Evolutionary conservation across 2,888 invertebrate species (phyloP).

Genomic region (Microctonus brassicae): DNA sequence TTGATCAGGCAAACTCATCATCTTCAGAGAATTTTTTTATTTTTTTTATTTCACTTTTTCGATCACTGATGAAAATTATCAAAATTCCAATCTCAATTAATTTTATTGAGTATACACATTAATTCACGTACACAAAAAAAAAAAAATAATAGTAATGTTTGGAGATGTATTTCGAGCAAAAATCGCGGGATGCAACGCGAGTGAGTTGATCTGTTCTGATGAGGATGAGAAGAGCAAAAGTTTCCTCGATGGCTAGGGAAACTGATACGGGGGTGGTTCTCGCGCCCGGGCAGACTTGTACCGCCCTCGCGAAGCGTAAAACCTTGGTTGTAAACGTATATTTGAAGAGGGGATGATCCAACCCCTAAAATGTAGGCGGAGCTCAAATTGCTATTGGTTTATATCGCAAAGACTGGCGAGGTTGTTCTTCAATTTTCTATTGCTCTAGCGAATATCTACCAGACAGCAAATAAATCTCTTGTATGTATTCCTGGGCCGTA

Average conservation of each 20-base stretch:
- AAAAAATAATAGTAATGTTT: slow-evolving; percentile 3
- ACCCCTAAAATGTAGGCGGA: slow-evolving; percentile 57
- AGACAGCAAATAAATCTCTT: slow-evolving; percentile 29
- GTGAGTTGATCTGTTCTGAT: slow-evolving; percentile 57
- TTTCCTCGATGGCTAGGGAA: slow-evolving; percentile 36
- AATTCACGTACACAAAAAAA: slow-evolving; percentile 3
- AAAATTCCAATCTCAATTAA: not conserved
- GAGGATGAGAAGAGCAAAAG: slow-evolving; percentile 49
- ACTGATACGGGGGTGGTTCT: slow-evolving; percentile 52
- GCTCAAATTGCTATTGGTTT: slow-evolving; percentile 44
- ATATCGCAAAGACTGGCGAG: slow-evolving; percentile 37
- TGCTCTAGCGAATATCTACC: not conserved
- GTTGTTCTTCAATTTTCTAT: slow-evolving; percentile 11
- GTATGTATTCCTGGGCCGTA: slow-evolving; percentile 18
- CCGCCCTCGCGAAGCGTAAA: slow-evolving; percentile 50
- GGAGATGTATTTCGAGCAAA: slow-evolving; percentile 5
- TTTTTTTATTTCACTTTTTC: not conserved
- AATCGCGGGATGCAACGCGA: slow-evolving; percentile 55
- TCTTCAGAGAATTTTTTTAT: slow-evolving; percentile 34
- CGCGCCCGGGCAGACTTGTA: slow-evolving; percentile 43
- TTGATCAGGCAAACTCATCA: slow-evolving; percentile 61
- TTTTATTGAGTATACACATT: not conserved
- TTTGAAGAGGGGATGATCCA: slow-evolving; percentile 51
- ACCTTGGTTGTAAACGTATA: slow-evolving; percentile 11
- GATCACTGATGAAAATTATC: not conserved